These are phyloP conservation scores for Brachionus calyciflorus DNA, from an alignment of 1,140 invertebrate genomes.

Conservation along the genomic window DNA sequence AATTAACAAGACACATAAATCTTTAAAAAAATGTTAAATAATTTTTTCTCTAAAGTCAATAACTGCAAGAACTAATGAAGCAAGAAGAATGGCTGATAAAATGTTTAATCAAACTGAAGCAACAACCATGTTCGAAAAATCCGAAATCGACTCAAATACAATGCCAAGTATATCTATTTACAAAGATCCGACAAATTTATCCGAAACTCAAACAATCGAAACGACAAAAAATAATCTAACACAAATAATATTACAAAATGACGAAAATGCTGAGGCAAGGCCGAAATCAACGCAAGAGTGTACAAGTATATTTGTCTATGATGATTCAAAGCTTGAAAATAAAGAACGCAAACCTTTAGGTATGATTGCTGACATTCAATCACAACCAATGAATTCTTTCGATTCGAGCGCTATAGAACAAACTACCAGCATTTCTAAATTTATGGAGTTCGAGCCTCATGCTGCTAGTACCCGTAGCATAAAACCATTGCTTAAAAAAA, in stretches of 20 bases:
- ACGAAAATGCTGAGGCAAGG: background rate
- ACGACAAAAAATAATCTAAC: constrained; percentile 5
- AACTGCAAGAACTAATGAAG: constrained; percentile 23
- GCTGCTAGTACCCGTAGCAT: constrained; percentile 28
- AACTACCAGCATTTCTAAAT: constrained; percentile 12
- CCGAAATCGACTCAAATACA: background rate
- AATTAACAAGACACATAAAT: too few species aligned
- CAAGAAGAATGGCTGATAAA: constrained; percentile 26
- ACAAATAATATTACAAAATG: background rate
- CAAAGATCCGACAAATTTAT: background rate
- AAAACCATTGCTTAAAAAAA: constrained; percentile 1
- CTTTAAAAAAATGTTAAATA: background rate
- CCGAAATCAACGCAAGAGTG: too few species aligned
- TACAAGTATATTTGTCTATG: constrained; percentile 29
- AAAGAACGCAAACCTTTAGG: constrained; percentile 29
- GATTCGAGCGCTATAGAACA: background rate
- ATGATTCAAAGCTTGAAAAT: background rate
- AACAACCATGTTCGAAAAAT: background rate
- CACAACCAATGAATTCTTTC: background rate
- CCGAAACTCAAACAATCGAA: background rate
- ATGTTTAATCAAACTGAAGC: constrained; percentile 35
- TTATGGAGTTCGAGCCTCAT: constrained; percentile 25
- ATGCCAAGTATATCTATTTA: constrained; percentile 19
- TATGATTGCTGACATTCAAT: background rate
- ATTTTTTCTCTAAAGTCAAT: background rate